phyloP scores from a whole-genome alignment of 2,113 vertebrate species.

The Lophius piscatorius region DNA sequence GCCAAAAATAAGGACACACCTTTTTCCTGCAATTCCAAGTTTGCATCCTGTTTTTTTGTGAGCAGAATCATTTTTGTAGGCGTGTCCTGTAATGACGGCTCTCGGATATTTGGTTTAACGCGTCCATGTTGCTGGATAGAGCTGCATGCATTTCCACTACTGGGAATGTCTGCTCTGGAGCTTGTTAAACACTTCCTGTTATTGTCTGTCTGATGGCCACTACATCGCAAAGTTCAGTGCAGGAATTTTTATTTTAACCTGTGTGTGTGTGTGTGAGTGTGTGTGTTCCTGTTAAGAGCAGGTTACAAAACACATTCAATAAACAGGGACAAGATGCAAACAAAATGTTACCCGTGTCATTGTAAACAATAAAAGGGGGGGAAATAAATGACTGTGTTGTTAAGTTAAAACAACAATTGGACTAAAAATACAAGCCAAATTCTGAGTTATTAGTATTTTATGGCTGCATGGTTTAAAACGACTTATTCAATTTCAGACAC shows the following conservation, averaged over 20 bases:
- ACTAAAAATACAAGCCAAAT: too few species aligned
- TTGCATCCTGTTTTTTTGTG: slow-evolving; percentile 33
- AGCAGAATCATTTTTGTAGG: slow-evolving; percentile 12
- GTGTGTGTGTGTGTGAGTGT: slow-evolving; percentile 37
- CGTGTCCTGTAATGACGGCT: slow-evolving; percentile 16
- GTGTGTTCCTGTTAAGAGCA: slow-evolving; percentile 30
- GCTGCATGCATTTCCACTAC: slow-evolving; percentile 48
- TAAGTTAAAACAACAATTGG: too few species aligned
- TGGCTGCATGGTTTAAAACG: too few species aligned
- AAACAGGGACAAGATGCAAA: slow-evolving; percentile 15
- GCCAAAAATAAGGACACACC: slow-evolving; percentile 35
- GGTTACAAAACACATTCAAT: slow-evolving; percentile 17
- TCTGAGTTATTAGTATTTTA: too few species aligned
- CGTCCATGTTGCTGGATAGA: slow-evolving; percentile 45
- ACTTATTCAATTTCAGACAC: too few species aligned
- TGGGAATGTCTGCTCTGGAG: slow-evolving; percentile 44
- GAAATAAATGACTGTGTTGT: too few species aligned
- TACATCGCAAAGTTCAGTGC: slow-evolving; percentile 66
- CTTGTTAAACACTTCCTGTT: slow-evolving; percentile 83
- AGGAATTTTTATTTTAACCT: slow-evolving; percentile 65
- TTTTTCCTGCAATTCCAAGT: slow-evolving; percentile 46
- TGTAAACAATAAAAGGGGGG: slow-evolving; percentile 19
- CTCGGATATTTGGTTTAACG: slow-evolving; percentile 13
- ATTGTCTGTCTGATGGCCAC: slow-evolving; percentile 77
- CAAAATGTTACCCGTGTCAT: slow-evolving; percentile 8